Base-by-base conservation (phyloP, 2,113 vertebrate genomes). In the Anas platyrhynchos region DNA sequence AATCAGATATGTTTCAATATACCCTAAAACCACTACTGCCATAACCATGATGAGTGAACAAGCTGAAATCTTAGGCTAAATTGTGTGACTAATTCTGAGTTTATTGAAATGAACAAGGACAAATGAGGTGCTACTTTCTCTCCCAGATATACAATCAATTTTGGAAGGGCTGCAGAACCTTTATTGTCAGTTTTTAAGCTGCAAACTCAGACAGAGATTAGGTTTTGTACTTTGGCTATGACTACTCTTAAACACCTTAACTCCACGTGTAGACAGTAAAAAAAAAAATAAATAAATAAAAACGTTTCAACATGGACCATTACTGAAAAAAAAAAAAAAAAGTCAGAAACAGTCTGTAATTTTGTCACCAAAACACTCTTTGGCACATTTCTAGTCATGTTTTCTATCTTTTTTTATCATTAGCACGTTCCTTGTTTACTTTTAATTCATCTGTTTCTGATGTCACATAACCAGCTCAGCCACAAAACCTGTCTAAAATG, bases 91-190 rank as follows among this genome's bases (percentile, higher is more conserved):
- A 93, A 96, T 96, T 93, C 75, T n/a, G 58, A 87, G 61, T 82
- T 96, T 83, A 96, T 96, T 91, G 78, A 91, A 96, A 96, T 36
- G 88, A 97, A 96, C 87, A 95, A 95, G 90, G 88, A 96, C 88
- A 96, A 95, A 95, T 81, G 88, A 88, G 77, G 77, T 93, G 76
- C 50, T 85, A 4, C 44, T 52, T 92, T 87, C 85, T 82, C 55
- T 89, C 61, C 4, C n/a, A 83, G 83, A 66, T 65, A 23, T 11
- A 56, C 77, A 78, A 89, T 66, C 81, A 62, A 67, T 78, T 90
- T 91, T 48, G 83, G 81, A 62, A 78, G 46, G 65, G 13, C 66
- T 86, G 34, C 22, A 63, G 43, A 41, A 77, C 68, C 65, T 78
- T 92, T 66, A 44, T 71, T 0, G 0, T 46, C 62, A 66, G 7